Evolutionary conservation across 2,113 vertebrate species (phyloP), one percentile per base, ranked within the genome.

Genomic region (Bujurquina vittata): DNA sequence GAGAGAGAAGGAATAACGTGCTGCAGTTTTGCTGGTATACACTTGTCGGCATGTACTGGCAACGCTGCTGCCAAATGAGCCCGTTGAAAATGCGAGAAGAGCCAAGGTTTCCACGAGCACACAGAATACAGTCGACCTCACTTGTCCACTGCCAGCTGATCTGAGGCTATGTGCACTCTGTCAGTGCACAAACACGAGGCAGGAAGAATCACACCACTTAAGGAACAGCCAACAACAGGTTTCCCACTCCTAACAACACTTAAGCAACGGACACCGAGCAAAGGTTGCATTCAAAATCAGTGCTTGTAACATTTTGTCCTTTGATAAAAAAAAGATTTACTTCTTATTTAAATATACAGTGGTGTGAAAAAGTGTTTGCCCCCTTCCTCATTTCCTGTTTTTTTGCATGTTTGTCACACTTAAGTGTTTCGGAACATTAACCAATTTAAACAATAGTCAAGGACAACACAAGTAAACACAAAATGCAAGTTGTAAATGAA

Each of bases 41-140:
- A 35, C 58, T 54, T 29, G 63, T 57, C 26, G 65, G 37, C 86
- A 43, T 43, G 2, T 9, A n/a, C 55, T 11, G 37, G 46, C 55
- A 49, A 26, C 40, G 58, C 77, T 20, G n/a, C 52, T 54, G 56
- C 3, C 18, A 79, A 72, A 40, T 49, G 22, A 61, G 49, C 49
- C 10, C 11, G 17, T 52, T 80, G 10, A 77, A 56, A 84, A 33
- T 23, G 1, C 29, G 35, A 88, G 72, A 82, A 82, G 65, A 26
- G 46, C 12, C 37, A 60, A 10, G 26, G 62, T 76, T 77, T 81
- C 61, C 75, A 65, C 26, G 0, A 4, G 40, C 7, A 82, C 26
- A 23, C 33, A 23, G 54, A 54, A 61, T 4, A 77, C 20, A 73
- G 60, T 17, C 7, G 5, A 33, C 22, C 22, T 49, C 43, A 0